Base-by-base conservation (phyloP, 2,113 vertebrate species). In the Brevimyrus niger region DNA sequence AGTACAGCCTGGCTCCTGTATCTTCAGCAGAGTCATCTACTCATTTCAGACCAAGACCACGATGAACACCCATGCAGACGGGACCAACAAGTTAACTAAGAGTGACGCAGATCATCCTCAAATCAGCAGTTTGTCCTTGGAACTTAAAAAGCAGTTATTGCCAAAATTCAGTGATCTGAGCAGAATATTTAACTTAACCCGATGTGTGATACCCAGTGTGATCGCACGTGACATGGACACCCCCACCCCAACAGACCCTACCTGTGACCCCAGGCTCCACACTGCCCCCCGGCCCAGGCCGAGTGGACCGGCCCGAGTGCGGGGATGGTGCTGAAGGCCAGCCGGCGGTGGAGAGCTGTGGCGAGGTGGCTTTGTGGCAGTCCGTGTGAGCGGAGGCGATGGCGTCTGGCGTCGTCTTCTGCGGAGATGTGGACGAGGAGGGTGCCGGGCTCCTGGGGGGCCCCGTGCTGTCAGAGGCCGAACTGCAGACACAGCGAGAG, bases 401-500 rank as follows among this genome's bases (percentile, higher is more conserved):
- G 88, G 95, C 95, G 90, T 92, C 94, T 48, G 92, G 94, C 89
- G 93, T 92, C 65, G 92, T 69, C 90, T 94, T 95, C 61, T 95
- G 95, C 88, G 90, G 88, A 91, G 94, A 94, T 61, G 93, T 89
- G 89, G 95, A 96, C 0, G 95, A 91, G n/a, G 95, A 93, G 89
- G 93, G 80, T 19, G 93, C 95, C 91, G 95, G 89, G 1, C 93
- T 96, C 92, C 93, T 95, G 91, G 95, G 93, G 44, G 95, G 94
- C 91, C 89, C 94, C 58, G 88, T 92, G 69, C 94, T 95, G 69
- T 97, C 96, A 87, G 94, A 92, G 17, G 89, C 94, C 89, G 95
- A 92, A 94, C 97, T 97, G 91, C 21, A 89, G 0, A 27, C 19
- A 90, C 17, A 38, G 61, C 1, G 11, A 69, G 61, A 69, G 58